These are phyloP conservation scores for Metridium senile DNA, from an alignment of 92 coral and sea anemone genomes.

Conservation along the genomic window DNA sequence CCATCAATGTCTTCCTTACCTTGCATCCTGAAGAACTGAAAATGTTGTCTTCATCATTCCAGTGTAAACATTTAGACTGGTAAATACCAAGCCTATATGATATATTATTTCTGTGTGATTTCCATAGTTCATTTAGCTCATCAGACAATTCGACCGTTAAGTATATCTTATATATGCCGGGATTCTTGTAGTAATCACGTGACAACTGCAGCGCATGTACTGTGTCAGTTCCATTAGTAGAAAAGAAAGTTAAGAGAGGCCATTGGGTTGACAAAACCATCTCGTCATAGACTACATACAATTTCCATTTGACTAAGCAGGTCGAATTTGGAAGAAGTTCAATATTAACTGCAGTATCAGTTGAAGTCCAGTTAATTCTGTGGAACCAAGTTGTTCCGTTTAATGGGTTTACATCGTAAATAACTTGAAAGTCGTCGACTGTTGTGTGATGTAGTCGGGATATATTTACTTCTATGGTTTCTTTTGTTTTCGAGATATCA, in stretches of 20 bases:
- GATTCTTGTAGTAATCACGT: constrained; percentile 4
- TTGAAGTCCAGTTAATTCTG: constrained; percentile 44
- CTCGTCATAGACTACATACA: constrained; percentile 44
- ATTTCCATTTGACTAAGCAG: constrained; percentile 41
- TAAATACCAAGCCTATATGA: constrained; percentile 74
- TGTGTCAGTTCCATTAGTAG: constrained; percentile 26
- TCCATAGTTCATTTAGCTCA: constrained; percentile 19
- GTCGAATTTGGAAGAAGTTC: constrained; percentile 45
- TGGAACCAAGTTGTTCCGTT: constrained; percentile 32
- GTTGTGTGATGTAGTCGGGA: neutral
- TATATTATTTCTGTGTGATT: constrained; percentile 25
- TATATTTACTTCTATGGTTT: constrained; percentile 43
- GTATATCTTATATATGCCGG: constrained; percentile 34
- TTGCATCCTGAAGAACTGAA: constrained; percentile 69
- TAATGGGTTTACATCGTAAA: neutral
- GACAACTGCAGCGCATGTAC: constrained; percentile 16
- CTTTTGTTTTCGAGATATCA: constrained; percentile 33
- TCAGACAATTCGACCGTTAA: constrained; percentile 24
- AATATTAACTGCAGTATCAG: constrained; percentile 47
- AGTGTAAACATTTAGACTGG: constrained; percentile 71
- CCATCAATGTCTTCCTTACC: constrained; percentile 27
- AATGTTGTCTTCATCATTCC: constrained; percentile 50
- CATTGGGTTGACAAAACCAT: constrained; percentile 34
- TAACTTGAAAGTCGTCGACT: neutral
- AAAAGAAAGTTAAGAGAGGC: constrained; percentile 44